phyloP scores from a whole-genome alignment of 2,113 vertebrate species.

The Hemiprocne comata region DNA sequence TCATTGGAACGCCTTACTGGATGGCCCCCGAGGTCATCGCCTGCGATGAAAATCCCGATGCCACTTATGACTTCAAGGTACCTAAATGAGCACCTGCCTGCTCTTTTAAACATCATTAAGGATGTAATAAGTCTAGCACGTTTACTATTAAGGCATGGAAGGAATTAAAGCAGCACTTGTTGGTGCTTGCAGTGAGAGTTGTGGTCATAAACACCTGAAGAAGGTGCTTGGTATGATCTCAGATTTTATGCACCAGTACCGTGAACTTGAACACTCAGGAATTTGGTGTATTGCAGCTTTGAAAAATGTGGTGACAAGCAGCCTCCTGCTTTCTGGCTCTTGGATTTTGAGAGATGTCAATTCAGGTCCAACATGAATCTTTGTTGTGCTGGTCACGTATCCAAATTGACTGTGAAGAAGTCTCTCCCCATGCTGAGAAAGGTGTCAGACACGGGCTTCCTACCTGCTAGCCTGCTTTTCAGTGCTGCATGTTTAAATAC shows the following conservation, averaged over 20 bases:
- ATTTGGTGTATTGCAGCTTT: not conserved
- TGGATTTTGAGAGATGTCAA: not conserved
- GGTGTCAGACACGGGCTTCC: not conserved
- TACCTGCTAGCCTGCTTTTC: conserved; percentile 9
- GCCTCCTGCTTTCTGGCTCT: not conserved
- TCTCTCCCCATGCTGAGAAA: not conserved
- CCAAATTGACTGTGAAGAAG: not conserved
- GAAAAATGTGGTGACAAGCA: not conserved
- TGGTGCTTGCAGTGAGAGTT: not conserved
- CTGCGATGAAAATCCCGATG: conserved; percentile 97
- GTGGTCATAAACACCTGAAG: not conserved
- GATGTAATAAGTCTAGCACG: not conserved
- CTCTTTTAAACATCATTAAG: not conserved
- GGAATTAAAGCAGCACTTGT: not conserved
- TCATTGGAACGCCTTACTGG: conserved; percentile 99
- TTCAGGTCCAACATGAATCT: not conserved
- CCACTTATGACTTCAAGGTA: conserved; percentile 99
- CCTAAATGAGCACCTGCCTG: fast-evolving
- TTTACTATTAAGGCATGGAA: not conserved
- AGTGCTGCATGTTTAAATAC: not conserved
- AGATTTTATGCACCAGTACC: not conserved
- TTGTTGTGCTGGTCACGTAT: not conserved
- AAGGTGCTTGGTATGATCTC: not conserved
- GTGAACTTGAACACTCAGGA: not conserved
- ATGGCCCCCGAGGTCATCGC: conserved; percentile 99